Conservation (phyloP, 2,888 invertebrate genomes). For the Andrena dorsata region DNA sequence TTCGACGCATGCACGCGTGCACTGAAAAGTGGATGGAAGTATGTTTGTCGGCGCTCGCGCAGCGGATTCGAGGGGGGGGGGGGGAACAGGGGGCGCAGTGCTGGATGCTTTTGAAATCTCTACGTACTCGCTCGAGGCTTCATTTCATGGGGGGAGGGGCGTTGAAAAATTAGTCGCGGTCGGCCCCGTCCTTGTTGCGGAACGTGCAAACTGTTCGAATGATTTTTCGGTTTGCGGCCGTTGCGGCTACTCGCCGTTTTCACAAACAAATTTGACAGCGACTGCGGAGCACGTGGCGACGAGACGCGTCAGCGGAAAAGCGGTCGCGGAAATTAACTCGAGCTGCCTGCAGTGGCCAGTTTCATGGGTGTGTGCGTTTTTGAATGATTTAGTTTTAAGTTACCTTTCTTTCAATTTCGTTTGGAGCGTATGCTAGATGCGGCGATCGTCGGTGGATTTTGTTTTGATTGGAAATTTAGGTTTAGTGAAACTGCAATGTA, state of each 20-base stretch:
- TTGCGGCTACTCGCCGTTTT: background rate
- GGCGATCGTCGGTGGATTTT: background rate
- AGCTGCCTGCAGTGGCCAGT: background rate
- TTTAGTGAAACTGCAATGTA: background rate
- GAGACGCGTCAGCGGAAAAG: background rate
- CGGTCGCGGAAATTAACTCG: background rate
- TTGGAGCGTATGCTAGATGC: background rate
- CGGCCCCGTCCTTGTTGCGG: background rate
- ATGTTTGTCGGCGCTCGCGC: background rate
- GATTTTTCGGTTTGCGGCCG: slow-evolving; percentile 27
- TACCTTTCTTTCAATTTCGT: background rate
- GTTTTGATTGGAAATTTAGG: background rate
- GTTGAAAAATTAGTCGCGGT: slow-evolving; percentile 43
- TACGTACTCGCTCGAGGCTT: background rate
- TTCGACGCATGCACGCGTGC: slow-evolving; percentile 15
- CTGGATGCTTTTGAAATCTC: slow-evolving; percentile 33
- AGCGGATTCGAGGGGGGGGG: background rate
- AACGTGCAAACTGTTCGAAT: background rate
- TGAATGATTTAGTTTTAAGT: background rate
- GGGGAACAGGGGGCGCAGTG: background rate
- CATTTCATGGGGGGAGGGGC: background rate
- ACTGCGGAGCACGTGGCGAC: background rate
- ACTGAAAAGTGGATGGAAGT: slow-evolving; percentile 15
- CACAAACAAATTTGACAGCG: slow-evolving; percentile 12
- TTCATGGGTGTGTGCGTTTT: background rate